Base-by-base conservation (phyloP, 2,797 vertebrate genomes). In the Gobio occitaniae region DNA sequence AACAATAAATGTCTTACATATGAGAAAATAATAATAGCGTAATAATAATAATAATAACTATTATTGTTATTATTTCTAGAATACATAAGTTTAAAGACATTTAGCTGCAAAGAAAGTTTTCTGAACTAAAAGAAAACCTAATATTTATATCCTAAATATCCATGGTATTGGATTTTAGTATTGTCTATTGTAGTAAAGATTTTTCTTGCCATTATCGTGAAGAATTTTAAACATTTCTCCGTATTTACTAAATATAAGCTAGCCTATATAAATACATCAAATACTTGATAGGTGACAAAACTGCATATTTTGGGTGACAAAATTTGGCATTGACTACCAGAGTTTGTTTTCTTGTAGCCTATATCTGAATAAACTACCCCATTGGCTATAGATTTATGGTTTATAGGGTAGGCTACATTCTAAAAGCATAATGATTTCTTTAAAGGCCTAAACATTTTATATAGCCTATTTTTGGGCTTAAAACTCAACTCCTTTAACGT, bases 1-100 rank as follows among this genome's bases (percentile, higher is more conserved):
- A 81, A 80, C 63, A 81, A 85, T 47, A 61, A 78, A 78, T 29
- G 32, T 59, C 25, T 59, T 50, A 38, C 15, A 79, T 44, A 3
- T 1, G 4, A 41, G 36, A 61, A 44, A 78, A 54, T 16, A 44
- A 38, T 9, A 38, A 50, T 50, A 50, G 11, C 2, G 12, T n/a
- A n/a, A 1, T 21, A 38, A 54, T 38, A 25, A 12, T 11, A n/a
- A 12, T 38, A 54, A 25, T 47, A 38, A 15, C 5, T 4, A 12
- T 0, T 4, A 19, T 70, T 8, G 8, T 70, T 13, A 1, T 56
- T 3, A 29, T 17, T 54, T 32, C 1, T 4, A 41, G 47, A 47
- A 25, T 10, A 32, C 48, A 32, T 65, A n/a, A 9, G 38, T 47
- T 63, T 61, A n/a, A 36, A 78, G 0, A 9, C 0, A 2, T 17